Percentiles rank a stretch among this genome's conserved stretches.
These are phyloP conservation scores for Idaea biselata DNA, from an alignment of 2,888 invertebrate genomes.

Conservation along the genomic window DNA sequence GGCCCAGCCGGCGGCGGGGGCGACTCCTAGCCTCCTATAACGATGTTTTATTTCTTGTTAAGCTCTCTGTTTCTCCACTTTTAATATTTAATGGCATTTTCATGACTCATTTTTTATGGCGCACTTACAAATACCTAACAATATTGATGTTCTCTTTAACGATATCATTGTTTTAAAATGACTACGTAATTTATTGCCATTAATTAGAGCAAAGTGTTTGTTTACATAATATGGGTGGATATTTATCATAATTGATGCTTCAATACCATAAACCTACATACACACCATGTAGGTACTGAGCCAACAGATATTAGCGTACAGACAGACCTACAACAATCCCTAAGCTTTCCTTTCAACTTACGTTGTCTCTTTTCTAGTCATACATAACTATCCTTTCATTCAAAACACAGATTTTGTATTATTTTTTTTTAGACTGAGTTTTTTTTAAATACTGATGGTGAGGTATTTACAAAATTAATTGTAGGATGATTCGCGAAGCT, in stretches of 20 bases:
- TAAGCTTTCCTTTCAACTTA: no score
- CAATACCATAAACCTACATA: neutral
- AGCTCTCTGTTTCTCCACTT: conserved; percentile 81
- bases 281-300: no score
- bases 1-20: conserved; percentile 69
- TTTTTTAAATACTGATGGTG: neutral
- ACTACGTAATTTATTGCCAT: conserved; percentile 4
- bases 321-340: no score
- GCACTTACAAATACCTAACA: conserved; percentile 73
- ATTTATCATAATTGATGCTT: neutral
- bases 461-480: neutral
- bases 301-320: no score
- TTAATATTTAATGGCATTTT: conserved; percentile 81
- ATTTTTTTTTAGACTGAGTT: no score
- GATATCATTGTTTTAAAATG: conserved; percentile 27
- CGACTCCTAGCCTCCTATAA: conserved; percentile 71
- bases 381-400: no score
- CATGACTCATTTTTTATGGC: conserved; percentile 78
- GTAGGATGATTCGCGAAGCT: neutral
- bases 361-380: no score
- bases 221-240: conserved; percentile 10
- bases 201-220: conserved; percentile 36
- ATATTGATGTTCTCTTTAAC: conserved; percentile 67
- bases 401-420: no score
- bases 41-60: conserved; percentile 81